These are phyloP conservation scores for Rhaphigaster nebulosa DNA, from an alignment of 2,888 invertebrate species.

Conservation along the genomic window DNA sequence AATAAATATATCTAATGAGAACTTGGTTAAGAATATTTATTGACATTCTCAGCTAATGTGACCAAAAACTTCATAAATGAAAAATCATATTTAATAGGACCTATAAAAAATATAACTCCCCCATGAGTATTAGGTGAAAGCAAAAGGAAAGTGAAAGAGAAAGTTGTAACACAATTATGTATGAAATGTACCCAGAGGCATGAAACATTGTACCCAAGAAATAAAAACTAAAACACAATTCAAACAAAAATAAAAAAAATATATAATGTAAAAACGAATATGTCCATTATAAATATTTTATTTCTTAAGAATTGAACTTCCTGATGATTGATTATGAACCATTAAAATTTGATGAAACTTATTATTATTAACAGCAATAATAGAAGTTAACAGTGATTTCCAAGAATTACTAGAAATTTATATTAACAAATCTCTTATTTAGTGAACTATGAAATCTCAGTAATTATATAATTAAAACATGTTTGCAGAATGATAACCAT, in stretches of 20 bases:
- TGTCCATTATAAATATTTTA: neutral
- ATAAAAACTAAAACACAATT: neutral
- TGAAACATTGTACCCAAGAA: neutral
- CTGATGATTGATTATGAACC: neutral
- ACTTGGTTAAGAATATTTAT: neutral
- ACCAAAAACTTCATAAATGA: neutral
- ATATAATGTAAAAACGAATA: neutral
- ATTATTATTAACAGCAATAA: neutral
- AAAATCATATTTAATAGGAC: neutral
- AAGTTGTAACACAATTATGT: neutral
- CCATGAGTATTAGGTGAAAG: neutral
- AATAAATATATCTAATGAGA: too few species aligned
- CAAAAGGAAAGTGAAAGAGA: conserved; percentile 47
- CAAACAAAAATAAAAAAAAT: neutral
- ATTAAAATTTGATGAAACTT: neutral
- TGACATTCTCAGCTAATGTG: neutral
- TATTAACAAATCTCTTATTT: neutral
- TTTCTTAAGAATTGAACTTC: neutral
- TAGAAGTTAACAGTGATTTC: neutral
- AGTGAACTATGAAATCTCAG: neutral
- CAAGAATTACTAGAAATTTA: neutral
- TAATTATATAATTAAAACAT: neutral
- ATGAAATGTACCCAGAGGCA: neutral
- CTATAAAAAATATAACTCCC: neutral
- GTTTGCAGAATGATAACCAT: too few species aligned